Conservation (phyloP, 2,113 vertebrate genomes). For the Xenopus tropicalis region UCB_Xtro_10.0 CM004449.2:86237001-86237500, state of each 20-base stretch:
- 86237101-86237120: too few species aligned
- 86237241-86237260: background rate
- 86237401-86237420: background rate
- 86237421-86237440: background rate
- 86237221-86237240: background rate
- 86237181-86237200: too few species aligned
- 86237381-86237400: background rate
- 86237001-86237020: too few species aligned
- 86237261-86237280: conserved; percentile 1
- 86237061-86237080: too few species aligned
- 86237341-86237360: conserved; percentile 3
- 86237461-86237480: background rate
- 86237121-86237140: too few species aligned
- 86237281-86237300: conserved; percentile 1
- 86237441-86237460: background rate
- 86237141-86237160: too few species aligned
- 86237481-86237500: too few species aligned
- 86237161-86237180: too few species aligned
- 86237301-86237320: conserved; percentile 28
- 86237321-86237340: conserved; percentile 21
- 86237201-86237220: too few species aligned
- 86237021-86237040: too few species aligned
- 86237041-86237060: too few species aligned
- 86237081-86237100: too few species aligned
- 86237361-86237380: conserved; percentile 11